Evolutionary conservation across 2,113 vertebrate genomes (phyloP).

Genomic region (Tichodroma muraria): DNA sequence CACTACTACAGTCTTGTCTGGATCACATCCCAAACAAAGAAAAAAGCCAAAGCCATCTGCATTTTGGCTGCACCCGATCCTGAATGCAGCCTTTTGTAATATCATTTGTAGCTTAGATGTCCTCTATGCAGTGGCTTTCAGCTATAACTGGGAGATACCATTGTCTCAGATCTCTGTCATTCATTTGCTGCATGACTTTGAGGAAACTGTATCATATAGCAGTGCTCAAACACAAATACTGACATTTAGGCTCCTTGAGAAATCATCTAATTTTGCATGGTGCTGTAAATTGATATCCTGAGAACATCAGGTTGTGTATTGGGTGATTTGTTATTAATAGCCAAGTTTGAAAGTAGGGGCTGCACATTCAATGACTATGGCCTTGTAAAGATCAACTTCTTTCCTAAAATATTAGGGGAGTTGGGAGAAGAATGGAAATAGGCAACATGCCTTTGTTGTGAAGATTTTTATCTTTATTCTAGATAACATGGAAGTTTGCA

Average conservation of each 20-base stretch:
- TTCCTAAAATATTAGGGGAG: not conserved
- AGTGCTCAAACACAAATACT: not conserved
- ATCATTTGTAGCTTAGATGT: not conserved
- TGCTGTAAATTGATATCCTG: not conserved
- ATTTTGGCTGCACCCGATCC: not conserved
- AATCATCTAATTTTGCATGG: not conserved
- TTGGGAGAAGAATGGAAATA: not conserved
- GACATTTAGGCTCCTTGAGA: not conserved
- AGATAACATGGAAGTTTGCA: not conserved
- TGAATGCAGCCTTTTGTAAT: not conserved
- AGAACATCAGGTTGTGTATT: not conserved
- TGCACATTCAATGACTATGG: not conserved
- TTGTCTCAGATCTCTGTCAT: not conserved
- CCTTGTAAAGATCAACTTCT: not conserved
- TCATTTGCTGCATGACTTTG: not conserved
- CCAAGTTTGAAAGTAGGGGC: not conserved
- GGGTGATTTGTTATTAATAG: not conserved
- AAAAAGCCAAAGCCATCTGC: not conserved
- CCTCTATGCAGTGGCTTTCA: not conserved
- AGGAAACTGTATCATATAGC: not conserved
- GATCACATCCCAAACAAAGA: not conserved
- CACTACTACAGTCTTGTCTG: not conserved
- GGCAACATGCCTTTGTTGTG: not conserved
- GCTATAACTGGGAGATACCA: rapidly evolving
- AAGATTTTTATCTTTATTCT: not conserved